Evolutionary conservation across 2,113 vertebrate species (phyloP).

Genomic region (Calonectris borealis): DNA sequence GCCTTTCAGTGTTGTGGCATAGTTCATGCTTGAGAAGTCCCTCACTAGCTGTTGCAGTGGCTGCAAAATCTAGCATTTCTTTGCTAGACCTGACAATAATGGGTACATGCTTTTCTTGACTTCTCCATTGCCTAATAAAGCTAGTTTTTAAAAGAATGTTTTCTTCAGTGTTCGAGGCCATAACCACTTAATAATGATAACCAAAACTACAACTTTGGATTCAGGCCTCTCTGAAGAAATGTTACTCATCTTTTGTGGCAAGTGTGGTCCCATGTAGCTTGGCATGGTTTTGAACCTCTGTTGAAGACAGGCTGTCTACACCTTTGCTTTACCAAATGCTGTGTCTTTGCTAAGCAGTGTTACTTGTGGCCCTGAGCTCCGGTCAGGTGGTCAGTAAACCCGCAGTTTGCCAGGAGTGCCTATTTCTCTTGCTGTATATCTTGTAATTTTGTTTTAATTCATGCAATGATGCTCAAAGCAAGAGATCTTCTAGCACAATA

Average conservation of each 20-base stretch:
- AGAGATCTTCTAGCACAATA: neutral
- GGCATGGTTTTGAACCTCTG: neutral
- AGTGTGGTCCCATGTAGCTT: neutral
- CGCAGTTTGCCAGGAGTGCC: neutral
- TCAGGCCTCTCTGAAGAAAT: neutral
- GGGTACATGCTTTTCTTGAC: neutral
- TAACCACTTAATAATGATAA: neutral
- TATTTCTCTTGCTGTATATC: neutral
- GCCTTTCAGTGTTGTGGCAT: constrained; percentile 15
- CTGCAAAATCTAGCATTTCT: neutral
- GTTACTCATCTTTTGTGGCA: neutral
- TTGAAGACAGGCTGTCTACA: neutral
- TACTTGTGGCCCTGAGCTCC: neutral
- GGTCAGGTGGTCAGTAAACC: neutral
- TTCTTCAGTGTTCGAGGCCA: neutral
- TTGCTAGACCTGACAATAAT: neutral
- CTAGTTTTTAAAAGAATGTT: neutral
- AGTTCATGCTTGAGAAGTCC: constrained; percentile 2
- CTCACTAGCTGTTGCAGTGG: neutral
- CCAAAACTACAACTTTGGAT: neutral
- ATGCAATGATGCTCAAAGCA: neutral
- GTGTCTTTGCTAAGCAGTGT: neutral
- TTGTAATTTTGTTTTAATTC: neutral
- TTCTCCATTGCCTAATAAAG: neutral
- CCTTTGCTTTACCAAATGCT: neutral